phyloP scores from a whole-genome alignment of 1,140 invertebrate species.

The Lucilia cuprina region DNA sequence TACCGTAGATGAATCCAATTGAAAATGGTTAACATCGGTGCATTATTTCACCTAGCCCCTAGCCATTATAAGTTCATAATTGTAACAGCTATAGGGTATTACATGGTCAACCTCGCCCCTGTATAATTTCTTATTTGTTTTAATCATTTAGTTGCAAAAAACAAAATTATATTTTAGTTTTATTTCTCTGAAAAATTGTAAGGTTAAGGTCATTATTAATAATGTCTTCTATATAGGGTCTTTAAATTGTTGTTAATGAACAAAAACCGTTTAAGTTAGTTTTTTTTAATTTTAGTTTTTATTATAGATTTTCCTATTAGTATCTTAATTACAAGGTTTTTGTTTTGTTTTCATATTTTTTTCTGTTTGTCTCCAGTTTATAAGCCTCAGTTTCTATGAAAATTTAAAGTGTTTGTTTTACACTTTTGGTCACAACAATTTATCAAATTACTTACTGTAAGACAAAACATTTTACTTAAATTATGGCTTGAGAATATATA shows the following conservation, averaged over 20 bases:
- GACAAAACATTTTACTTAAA: background rate
- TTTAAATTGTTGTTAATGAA: background rate
- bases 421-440: background rate
- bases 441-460: background rate
- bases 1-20: too few species aligned
- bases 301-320: background rate
- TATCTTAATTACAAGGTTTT: background rate
- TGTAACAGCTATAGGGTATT: too few species aligned
- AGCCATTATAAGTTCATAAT: too few species aligned
- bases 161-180: background rate
- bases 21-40: too few species aligned
- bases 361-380: background rate
- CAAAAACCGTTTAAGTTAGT: background rate
- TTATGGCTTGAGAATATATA: background rate
- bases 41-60: too few species aligned
- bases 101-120: too few species aligned
- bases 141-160: too few species aligned
- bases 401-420: background rate
- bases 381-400: background rate
- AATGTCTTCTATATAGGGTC: background rate
- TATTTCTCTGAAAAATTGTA: background rate
- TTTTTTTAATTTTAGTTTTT: too few species aligned
- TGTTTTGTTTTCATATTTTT: background rate
- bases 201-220: background rate
- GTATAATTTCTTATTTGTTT: too few species aligned